phyloP scores from a whole-genome alignment of 2,113 vertebrate species.

The Mixornis gularis region DNA sequence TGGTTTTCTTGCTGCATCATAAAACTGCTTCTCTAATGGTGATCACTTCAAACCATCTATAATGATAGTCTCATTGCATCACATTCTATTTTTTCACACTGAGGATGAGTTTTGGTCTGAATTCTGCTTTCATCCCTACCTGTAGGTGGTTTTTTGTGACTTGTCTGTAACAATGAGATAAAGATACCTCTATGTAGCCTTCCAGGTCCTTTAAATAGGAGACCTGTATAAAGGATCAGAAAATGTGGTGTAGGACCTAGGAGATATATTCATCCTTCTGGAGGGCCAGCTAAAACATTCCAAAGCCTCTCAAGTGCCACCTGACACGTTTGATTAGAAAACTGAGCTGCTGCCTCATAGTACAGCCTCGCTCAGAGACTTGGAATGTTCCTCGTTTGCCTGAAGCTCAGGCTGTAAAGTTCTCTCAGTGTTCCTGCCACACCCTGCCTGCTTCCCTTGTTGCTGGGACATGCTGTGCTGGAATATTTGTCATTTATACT shows the following conservation, averaged over 20 bases:
- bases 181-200: background rate
- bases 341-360: background rate
- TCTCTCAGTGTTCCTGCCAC: background rate
- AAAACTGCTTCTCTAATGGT: background rate
- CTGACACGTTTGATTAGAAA: background rate
- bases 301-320: background rate
- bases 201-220: background rate
- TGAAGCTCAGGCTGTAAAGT: background rate
- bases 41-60: background rate
- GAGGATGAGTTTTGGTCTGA: background rate
- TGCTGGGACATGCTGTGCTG: background rate
- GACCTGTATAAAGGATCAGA: background rate
- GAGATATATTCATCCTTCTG: background rate
- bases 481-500: background rate
- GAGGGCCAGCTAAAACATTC: background rate
- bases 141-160: background rate
- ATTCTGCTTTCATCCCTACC: background rate
- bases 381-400: background rate
- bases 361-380: background rate
- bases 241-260: background rate
- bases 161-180: background rate
- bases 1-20: background rate
- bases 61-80: background rate
- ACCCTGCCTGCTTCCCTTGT: background rate
- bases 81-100: background rate